These are phyloP conservation scores for Heliconius hermathena DNA, from an alignment of 1,140 invertebrate species.

Conservation along the genomic window DNA sequence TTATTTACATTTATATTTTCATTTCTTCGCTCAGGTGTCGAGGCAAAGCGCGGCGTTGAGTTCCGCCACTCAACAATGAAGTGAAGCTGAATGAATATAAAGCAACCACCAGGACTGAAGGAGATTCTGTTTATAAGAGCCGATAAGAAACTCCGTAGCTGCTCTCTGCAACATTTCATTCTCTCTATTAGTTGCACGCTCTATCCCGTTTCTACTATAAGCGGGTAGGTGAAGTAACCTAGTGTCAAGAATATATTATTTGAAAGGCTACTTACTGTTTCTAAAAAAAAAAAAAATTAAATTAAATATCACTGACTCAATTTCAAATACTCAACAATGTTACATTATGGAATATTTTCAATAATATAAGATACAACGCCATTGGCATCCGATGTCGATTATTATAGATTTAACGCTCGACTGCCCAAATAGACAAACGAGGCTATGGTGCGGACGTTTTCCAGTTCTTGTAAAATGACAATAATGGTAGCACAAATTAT, in stretches of 20 bases:
- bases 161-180: no score
- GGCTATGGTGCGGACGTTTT: conserved; percentile 42
- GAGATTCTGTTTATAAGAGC: no score
- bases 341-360: conserved; percentile 2
- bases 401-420: conserved; percentile 52
- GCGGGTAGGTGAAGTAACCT: no score
- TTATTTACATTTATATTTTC: no score
- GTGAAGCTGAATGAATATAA: no score
- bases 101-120: no score
- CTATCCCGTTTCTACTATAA: no score
- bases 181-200: no score
- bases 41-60: no score
- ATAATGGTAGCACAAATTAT: conserved; percentile 56
- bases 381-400: conserved; percentile 41
- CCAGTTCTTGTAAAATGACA: conserved; percentile 45
- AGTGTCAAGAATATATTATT: not conserved
- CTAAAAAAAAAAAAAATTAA: not conserved
- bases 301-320: not conserved
- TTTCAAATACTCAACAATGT: not conserved
- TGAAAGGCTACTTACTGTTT: not conserved
- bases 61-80: no score
- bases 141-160: no score
- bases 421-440: conserved; percentile 48
- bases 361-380: conserved; percentile 31
- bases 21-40: no score